Evolutionary conservation across 2,888 invertebrate species (phyloP).

Genomic region (Mamestra brassicae): DNA sequence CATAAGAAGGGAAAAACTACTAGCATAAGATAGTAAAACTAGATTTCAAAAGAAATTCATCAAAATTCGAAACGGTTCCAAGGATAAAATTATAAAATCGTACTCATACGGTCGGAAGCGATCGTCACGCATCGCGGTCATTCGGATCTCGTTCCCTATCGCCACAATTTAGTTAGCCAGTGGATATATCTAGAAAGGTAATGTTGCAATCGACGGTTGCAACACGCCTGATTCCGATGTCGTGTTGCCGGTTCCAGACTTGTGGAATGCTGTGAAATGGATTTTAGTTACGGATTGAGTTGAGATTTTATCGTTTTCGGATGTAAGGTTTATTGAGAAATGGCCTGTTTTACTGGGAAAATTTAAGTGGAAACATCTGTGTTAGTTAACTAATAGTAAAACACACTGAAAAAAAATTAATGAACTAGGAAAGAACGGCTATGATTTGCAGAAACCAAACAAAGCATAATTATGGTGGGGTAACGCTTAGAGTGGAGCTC

Average conservation of each 20-base stretch:
- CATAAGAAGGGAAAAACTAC: too few relatives aligned
- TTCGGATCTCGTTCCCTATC: constrained; percentile 64
- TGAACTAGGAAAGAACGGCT: too few relatives aligned
- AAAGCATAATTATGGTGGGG: too few relatives aligned
- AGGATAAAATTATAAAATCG: constrained; percentile 31
- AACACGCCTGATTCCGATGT: constrained; percentile 56
- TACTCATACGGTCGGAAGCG: constrained; percentile 53
- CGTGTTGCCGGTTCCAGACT: constrained; percentile 47
- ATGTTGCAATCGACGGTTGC: constrained; percentile 51
- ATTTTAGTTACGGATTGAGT: constrained; percentile 17
- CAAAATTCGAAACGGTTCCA: constrained; percentile 39
- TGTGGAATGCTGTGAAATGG: constrained; percentile 34
- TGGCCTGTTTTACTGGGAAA: too few relatives aligned
- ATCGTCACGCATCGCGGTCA: constrained; percentile 58
- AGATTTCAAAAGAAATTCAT: not conserved
- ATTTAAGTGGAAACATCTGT: not conserved
- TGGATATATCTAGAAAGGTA: constrained; percentile 65
- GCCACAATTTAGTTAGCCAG: constrained; percentile 45
- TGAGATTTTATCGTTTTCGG: not conserved
- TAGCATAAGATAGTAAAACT: not conserved
- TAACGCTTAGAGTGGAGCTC: too few relatives aligned
- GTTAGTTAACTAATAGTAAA: too few relatives aligned
- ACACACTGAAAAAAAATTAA: too few relatives aligned
- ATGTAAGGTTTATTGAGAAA: not conserved
- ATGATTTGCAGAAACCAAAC: too few relatives aligned